These are phyloP conservation scores for Tokudaia tokunoshimensis DNA, from an alignment of 2,797 vertebrate genomes.

Conservation along the genomic window DNA sequence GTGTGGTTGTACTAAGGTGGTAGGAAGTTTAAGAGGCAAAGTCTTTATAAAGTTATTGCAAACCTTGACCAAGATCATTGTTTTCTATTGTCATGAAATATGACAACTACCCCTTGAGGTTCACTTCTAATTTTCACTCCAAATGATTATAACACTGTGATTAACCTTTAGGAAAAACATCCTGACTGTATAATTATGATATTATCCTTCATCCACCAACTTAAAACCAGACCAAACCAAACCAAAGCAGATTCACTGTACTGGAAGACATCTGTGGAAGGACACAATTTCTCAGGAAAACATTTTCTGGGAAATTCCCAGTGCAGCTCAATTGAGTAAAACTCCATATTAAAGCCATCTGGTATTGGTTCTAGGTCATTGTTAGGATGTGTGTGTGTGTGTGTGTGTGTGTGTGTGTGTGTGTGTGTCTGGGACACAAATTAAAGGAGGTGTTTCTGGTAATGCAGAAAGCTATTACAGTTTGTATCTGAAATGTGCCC, in stretches of 20 bases:
- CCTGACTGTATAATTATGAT: not conserved
- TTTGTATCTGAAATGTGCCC: not conserved
- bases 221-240: not conserved
- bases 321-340: constrained; percentile 54
- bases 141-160: not conserved
- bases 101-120: not conserved
- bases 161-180: constrained; percentile 49
- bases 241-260: constrained; percentile 24
- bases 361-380: constrained; percentile 18
- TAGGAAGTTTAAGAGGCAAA: not conserved
- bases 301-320: constrained; percentile 75
- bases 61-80: not conserved
- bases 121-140: constrained; percentile 48
- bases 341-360: constrained; percentile 52
- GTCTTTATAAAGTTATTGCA: not conserved
- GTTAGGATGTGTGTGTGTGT: not conserved
- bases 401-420: not conserved
- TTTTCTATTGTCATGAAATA: constrained; percentile 1
- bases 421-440: not conserved
- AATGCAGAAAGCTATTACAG: not conserved
- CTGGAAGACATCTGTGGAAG: constrained; percentile 29
- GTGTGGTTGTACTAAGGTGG: not conserved
- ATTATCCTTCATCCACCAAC: constrained; percentile 67
- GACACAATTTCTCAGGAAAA: constrained; percentile 69
- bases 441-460: not conserved